Evolutionary conservation across 2,888 invertebrate genomes (phyloP).

Genomic region (Euphydryas editha): DNA sequence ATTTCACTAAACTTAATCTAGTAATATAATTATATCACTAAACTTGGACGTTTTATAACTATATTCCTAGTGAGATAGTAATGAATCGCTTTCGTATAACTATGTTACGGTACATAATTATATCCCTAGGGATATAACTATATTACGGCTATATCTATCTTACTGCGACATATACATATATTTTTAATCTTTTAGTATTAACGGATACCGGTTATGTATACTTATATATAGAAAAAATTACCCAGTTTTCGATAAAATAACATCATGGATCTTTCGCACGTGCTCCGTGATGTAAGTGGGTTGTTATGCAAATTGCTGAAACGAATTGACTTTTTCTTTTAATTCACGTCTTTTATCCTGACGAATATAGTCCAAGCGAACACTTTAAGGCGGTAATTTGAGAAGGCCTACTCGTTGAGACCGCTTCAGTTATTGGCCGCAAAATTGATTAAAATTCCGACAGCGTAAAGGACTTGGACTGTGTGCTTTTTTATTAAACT

Average conservation of each 20-base stretch:
- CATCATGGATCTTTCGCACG: conserved; percentile 36
- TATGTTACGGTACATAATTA: no score
- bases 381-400: conserved; percentile 72
- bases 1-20: no score
- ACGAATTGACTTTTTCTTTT: conserved; percentile 50
- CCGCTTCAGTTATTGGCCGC: conserved; percentile 70
- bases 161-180: no score
- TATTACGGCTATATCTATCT: no score
- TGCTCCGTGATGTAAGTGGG: conserved; percentile 49
- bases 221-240: no score
- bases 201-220: no score
- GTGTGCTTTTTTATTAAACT: conserved; percentile 63
- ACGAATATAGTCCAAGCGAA: conserved; percentile 63
- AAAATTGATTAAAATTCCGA: conserved; percentile 80
- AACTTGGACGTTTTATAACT: no score
- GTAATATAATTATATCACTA: no score
- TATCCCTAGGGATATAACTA: no score
- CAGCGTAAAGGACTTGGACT: conserved; percentile 53
- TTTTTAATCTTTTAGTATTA: no score
- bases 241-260: conserved; percentile 20
- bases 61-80: no score
- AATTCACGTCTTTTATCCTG: conserved; percentile 60
- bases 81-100: no score
- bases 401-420: conserved; percentile 60
- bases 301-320: conserved; percentile 56